Evolutionary conservation across 2,797 vertebrate species (phyloP), one percentile per base, ranked within the genome.

Genomic region (Lophius americanus): DNA sequence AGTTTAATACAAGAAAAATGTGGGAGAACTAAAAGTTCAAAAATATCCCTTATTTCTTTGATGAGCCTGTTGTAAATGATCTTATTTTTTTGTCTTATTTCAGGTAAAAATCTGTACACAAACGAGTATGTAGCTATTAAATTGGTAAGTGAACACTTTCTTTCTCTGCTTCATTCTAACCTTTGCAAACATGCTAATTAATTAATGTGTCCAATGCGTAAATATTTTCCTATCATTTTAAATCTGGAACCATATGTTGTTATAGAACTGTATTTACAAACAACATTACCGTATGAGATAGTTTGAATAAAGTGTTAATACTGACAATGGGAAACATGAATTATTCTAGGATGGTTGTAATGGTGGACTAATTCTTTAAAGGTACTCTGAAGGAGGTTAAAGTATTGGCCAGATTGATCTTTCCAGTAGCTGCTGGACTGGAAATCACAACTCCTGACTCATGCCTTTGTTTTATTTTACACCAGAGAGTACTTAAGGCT

Each of bases 111-210:
- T 92, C 96, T 99, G 86, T 99, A 99, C 93, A 99, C 98, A 87
- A 99, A 99, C 78, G 98, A 99, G 91, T 99, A 99, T 88, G 98
- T 99, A 94, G 98, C 98, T 78, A 99, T 99, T 92, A 99, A 99
- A 96, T 94, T 99, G 98, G 98, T 99, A 87, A 95, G 98, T 97
- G 67, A 5, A 46, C 46, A 33, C 8, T 48, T 68, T 65, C 7
- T 60, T 58, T 59, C 10, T 42, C 7, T 43, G 41, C 46, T 42
- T 39, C 43, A 41, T 37, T 12, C 50, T 23, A 23, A 23, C 9
- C 33, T 73, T 9, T 56, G 47, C 12, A 32, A 2, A 35, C 48
- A 11, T 7, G n/a, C 47, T 5, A 44, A 48, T 52, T 12, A 8
- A 23, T 23, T 48, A 50, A 52, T 49, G 3, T 13, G 6, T 39